These are phyloP conservation scores for Ephestia elutella DNA, from an alignment of 1,140 invertebrate species.

Conservation along the genomic window DNA sequence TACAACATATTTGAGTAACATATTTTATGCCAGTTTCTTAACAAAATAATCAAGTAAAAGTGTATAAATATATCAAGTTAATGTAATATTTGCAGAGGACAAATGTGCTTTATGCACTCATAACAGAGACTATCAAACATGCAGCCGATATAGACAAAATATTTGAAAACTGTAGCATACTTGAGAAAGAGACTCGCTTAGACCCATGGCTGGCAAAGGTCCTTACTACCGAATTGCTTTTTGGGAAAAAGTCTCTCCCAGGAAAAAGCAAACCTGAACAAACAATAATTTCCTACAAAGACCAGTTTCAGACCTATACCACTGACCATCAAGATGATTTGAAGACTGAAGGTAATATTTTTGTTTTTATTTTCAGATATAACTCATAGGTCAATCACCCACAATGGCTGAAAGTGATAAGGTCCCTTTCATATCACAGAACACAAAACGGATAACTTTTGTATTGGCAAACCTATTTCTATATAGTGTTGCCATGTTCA, in stretches of 20 bases:
- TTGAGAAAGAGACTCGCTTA: conserved; percentile 80
- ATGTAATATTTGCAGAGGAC: conserved; percentile 78
- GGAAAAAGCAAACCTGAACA: conserved; percentile 80
- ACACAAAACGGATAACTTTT: conserved; percentile 62
- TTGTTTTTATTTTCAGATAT: conserved; percentile 66
- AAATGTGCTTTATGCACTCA: conserved; percentile 81
- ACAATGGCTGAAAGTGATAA: conserved; percentile 61
- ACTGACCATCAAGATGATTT: conserved; percentile 44
- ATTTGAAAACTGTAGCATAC: conserved; percentile 76
- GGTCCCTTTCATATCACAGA: conserved; percentile 58
- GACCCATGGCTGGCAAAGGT: conserved; percentile 83
- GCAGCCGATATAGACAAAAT: conserved; percentile 78
- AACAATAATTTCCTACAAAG: conserved; percentile 80
- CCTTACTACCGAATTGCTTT: conserved; percentile 87
- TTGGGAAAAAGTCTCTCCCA: conserved; percentile 82
- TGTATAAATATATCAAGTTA: background rate
- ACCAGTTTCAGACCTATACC: conserved; percentile 59
- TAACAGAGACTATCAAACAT: conserved; percentile 82
- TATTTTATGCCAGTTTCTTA: too few relatives aligned
- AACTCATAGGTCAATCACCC: conserved; percentile 25
- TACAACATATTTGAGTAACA: background rate
- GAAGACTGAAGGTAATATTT: conserved; percentile 64
- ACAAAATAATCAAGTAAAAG: too few relatives aligned
- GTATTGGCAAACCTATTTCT: conserved; percentile 81
- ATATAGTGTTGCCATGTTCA: conserved; percentile 89